These are phyloP conservation scores for Nasonovia ribisnigri DNA, from an alignment of 2,888 invertebrate species.

Conservation along the genomic window DNA sequence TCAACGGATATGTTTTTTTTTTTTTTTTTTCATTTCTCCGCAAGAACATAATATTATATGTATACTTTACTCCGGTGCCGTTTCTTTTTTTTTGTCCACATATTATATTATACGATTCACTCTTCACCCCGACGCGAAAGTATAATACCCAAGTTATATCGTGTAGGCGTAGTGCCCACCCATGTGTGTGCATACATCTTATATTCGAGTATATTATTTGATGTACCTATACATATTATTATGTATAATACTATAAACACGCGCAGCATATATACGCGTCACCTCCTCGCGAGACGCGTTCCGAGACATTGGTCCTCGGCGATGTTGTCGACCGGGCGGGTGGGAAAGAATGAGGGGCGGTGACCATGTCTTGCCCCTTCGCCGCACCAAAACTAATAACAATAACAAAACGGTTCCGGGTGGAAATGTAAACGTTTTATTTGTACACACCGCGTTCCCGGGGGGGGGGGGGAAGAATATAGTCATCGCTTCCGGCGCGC, in stretches of 20 bases:
- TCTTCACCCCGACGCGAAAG: not conserved
- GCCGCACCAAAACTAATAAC: slow-evolving; percentile 50
- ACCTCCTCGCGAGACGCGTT: not conserved
- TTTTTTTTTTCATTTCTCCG: not conserved
- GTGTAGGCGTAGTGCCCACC: not conserved
- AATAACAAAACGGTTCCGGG: slow-evolving; percentile 55
- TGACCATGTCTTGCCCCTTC: not conserved
- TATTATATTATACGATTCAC: not conserved
- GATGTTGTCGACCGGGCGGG: not conserved
- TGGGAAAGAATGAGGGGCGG: not conserved
- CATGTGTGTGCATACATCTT: not conserved
- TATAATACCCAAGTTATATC: not conserved
- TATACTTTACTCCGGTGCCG: not conserved
- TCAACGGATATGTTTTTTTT: slow-evolving; percentile 7
- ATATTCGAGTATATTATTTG: not conserved
- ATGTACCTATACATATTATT: not conserved
- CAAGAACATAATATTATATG: too few relatives aligned
- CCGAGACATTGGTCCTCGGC: slow-evolving; percentile 23
- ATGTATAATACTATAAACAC: not conserved
- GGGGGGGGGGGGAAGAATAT: slow-evolving; percentile 16
- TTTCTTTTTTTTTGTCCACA: not conserved
- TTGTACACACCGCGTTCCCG: slow-evolving; percentile 37
- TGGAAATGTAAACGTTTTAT: slow-evolving; percentile 54
- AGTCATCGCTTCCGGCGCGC: slow-evolving; percentile 22
- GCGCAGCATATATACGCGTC: not conserved